phyloP scores from a whole-genome alignment of 2,888 invertebrate species.

The Drosophila buzzatii region DNA sequence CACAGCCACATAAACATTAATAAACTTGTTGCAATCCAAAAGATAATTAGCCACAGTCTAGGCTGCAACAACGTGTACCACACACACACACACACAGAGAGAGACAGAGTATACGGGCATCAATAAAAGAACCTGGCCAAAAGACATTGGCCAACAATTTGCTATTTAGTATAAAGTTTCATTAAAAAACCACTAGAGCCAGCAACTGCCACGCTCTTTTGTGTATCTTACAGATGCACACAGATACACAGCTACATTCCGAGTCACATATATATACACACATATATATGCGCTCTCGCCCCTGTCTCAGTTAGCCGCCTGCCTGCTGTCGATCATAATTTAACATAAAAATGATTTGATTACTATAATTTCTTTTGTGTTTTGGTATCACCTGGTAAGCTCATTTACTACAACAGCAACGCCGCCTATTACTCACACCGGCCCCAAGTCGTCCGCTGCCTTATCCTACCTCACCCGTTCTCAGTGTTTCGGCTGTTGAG shows the following conservation, averaged over 20 bases:
- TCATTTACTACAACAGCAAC: conserved; percentile 82
- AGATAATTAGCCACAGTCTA: conserved; percentile 77
- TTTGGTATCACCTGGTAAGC: conserved; percentile 82
- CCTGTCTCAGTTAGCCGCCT: conserved; percentile 55
- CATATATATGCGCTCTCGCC: background rate
- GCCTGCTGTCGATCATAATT: conserved; percentile 81
- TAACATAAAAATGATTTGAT: conserved; percentile 81
- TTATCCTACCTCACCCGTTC: conserved; percentile 3
- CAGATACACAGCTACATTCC: background rate
- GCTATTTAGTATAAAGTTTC: conserved; percentile 80
- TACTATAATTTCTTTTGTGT: conserved; percentile 81
- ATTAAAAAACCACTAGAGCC: conserved; percentile 69
- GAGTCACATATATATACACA: background rate
- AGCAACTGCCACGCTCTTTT: conserved; percentile 25
- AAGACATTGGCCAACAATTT: conserved; percentile 64
- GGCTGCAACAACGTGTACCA: conserved; percentile 56
- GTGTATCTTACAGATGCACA: conserved; percentile 49
- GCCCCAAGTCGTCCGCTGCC: conserved; percentile 15
- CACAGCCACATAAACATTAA: conserved; percentile 75
- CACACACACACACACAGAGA: conserved; percentile 26
- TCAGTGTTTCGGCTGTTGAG: background rate
- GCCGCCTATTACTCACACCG: conserved; percentile 83
- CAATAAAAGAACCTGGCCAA: conserved; percentile 41
- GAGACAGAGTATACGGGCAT: conserved; percentile 18
- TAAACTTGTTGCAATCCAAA: conserved; percentile 81